Conservation (phyloP, 2,113 vertebrate species). For the Zosterops hypoxanthus region DNA sequence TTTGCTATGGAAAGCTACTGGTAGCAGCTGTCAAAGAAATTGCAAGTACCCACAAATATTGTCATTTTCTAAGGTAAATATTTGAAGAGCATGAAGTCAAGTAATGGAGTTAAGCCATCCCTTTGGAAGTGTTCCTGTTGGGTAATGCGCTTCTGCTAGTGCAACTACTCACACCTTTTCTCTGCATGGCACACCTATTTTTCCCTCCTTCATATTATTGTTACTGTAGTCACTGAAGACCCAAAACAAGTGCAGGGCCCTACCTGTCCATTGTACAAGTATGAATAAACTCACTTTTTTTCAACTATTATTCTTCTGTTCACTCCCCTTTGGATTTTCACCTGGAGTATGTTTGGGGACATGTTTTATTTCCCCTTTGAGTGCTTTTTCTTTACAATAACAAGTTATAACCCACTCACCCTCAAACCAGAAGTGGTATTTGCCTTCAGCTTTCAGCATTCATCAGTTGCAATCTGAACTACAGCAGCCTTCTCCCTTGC, state of each 20-base stretch:
- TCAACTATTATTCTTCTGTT: neutral
- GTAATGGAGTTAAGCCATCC: constrained; percentile 29
- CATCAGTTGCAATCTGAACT: neutral
- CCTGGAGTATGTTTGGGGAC: neutral
- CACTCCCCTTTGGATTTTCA: neutral
- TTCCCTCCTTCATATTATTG: neutral
- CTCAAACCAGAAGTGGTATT: neutral
- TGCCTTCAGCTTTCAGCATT: neutral
- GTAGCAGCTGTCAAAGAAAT: constrained; percentile 55
- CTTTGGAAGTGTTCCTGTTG: constrained; percentile 39
- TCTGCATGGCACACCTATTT: neutral
- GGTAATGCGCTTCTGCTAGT: neutral
- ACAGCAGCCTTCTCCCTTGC: neutral
- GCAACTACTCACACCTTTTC: constrained; percentile 13
- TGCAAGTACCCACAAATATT: constrained; percentile 51
- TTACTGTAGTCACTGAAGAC: neutral
- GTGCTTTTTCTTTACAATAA: neutral
- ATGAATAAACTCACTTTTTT: neutral
- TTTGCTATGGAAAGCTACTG: constrained; percentile 56
- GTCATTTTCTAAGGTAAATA: constrained; percentile 64
- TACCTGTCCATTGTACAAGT: neutral
- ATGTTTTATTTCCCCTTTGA: neutral
- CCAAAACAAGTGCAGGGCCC: neutral
- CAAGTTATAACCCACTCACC: neutral
- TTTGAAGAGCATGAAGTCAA: constrained; percentile 59